Conservation (phyloP, 2,888 invertebrate genomes). For the Xestia sexstrigata region DNA sequence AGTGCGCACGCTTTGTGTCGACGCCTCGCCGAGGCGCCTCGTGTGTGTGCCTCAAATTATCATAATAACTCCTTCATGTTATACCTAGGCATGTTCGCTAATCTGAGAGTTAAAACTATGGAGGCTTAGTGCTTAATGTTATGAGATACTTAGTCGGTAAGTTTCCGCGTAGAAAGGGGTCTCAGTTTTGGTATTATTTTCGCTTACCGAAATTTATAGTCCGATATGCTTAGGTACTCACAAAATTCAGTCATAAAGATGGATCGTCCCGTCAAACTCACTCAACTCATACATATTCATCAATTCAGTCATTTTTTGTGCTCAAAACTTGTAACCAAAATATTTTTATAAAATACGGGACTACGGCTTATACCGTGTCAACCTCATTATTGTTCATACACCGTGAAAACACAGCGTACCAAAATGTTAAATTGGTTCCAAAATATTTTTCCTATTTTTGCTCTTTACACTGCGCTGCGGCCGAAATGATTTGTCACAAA, state of each 20-base stretch:
- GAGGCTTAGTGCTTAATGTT: neutral
- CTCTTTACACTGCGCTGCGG: constrained; percentile 26
- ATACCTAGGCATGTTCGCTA: constrained; percentile 14
- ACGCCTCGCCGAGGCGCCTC: constrained; percentile 64
- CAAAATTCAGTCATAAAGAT: constrained; percentile 23
- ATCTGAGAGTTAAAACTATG: constrained; percentile 22
- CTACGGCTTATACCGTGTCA: constrained; percentile 28
- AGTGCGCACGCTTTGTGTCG: constrained; percentile 65
- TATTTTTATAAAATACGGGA: constrained; percentile 30
- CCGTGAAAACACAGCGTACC: constrained; percentile 37
- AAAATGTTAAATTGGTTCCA: constrained; percentile 31
- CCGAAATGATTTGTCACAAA: constrained; percentile 58
- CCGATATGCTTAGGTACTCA: constrained; percentile 5
- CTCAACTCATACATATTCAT: constrained; percentile 39
- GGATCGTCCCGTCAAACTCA: constrained; percentile 32
- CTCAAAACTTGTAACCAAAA: constrained; percentile 22
- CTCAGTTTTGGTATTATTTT: neutral
- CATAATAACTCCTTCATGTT: constrained; percentile 44
- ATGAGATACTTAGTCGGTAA: neutral
- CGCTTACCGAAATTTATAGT: neutral
- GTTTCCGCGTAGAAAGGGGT: neutral
- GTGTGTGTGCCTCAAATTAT: constrained; percentile 60
- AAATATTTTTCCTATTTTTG: constrained; percentile 38
- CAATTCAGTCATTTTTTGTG: constrained; percentile 24
- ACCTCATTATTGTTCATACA: constrained; percentile 53